Base-by-base conservation (phyloP, 2,797 vertebrate species). In the Molossus alvarezi region DNA sequence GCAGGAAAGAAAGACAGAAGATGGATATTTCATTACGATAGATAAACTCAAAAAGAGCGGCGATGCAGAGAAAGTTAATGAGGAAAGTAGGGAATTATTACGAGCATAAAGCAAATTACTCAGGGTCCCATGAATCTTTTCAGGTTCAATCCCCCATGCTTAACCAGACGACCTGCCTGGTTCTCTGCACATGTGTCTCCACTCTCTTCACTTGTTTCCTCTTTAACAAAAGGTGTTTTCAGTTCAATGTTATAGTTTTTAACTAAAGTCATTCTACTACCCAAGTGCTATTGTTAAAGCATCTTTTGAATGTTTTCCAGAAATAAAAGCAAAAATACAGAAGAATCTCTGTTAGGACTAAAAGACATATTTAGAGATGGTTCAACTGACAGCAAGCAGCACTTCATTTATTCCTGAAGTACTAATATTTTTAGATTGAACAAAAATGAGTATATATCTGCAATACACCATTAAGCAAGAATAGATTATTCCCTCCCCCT, bases 11-110 rank as follows among this genome's bases (percentile, higher is more conserved):
- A 84, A 95, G 85, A 91, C 62, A 84, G 62, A 96, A 94, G 91
- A 97, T 75, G 72, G 97, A 88, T 97, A 96, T 94, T 97, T 97
- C 96, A 93, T 96, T 96, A 97, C 97, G 95, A 96, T 0, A 82
- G 86, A 96, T 97, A 91, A 94, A 95, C 93, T 97, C 86, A 92
- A 92, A 95, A 96, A 91, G 95, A 96, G 92, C 27, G 0, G 83
- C 41, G 93, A 96, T 90, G 76, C 83, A 72, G 94, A 97, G 75
- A 94, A 96, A 96, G 95, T 97, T 97, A 97, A 96, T 94, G 95
- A 96, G 58, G 83, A 64, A 95, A 97, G 65, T 33, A 79, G 95
- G 62, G 62, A 89, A 72, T 96, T 95, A 97, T 95, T 94, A 91
- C 86, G 72, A 95, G 77, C 72, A 88, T 88, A 95, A 95, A 95